Evolutionary conservation across 2,797 vertebrate genomes (phyloP), one percentile per base, ranked within the genome.

Genomic region (Muscicapa comitata): DNA sequence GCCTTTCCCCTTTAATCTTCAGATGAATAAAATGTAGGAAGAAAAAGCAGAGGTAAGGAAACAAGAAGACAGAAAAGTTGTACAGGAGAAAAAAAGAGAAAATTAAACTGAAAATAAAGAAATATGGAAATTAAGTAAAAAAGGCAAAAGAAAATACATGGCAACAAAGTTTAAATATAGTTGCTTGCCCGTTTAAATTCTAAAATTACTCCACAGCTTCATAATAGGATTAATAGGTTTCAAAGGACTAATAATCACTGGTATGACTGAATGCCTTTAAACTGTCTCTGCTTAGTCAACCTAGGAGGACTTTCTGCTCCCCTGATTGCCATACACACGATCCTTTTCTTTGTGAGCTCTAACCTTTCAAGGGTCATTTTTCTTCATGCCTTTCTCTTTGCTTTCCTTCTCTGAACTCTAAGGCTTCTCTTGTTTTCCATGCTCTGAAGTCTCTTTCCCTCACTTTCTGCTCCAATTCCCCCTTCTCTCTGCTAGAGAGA

Each of bases 271-370:
- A 82, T 92, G 71, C 57, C 75, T 95, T 94, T 94, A 89, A 94
- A 93, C 81, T 87, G 81, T 25, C 72, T 87, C 61, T 88, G 94
- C 88, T 89, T 95, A 91, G 77, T 91, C 93, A 95, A 68, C 88
- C 93, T 85, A 92, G 86, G 81, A 95, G 70, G 94, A 93, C 93
- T 96, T 95, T 95, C 87, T 92, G 93, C 91, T 95, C 71, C 78
- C 50, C 61, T 90, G 91, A 80, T 31, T 88, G 78, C 75, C 47
- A 48, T 66, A 51, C 40, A 93, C 58, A 86, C 0, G 28, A 80
- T 82, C 37, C 62, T 29, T 91, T 92, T 75, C 86, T 91, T 90
- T 88, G 86, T 90, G 72, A 93, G 50, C 9, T 74, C 75, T 90
- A 92, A 93, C 81, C 72, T 97, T 95, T 94, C 92, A 87, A 63